Percentiles rank a stretch among this genome's conserved stretches.
phyloP scores from a whole-genome alignment of 2,888 invertebrate genomes.

The Balanococcus diminutus region DNA sequence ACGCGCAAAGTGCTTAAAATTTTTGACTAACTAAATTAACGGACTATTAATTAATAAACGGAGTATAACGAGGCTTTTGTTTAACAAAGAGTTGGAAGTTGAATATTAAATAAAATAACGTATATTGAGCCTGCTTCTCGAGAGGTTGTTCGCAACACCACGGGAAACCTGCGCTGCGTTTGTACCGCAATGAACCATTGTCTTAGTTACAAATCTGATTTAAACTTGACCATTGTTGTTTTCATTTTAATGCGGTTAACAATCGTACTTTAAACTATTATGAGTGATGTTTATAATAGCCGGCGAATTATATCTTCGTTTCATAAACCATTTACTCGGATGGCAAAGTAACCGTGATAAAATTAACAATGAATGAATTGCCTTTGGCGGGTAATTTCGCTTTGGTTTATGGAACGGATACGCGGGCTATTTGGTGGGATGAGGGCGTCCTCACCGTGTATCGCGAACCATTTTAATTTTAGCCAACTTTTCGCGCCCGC shows the following conservation, averaged over 20 bases:
- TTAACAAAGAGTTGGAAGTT: conserved; percentile 6
- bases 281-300: conserved; percentile 36
- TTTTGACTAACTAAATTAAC: conserved; percentile 32
- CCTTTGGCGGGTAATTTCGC: not conserved
- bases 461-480: not conserved
- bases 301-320: conserved; percentile 33
- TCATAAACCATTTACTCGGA: conserved; percentile 21
- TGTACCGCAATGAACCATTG: conserved; percentile 32
- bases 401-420: not conserved
- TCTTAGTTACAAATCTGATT: conserved; percentile 34
- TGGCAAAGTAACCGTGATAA: conserved; percentile 24
- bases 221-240: conserved; percentile 37
- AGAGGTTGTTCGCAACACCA: no score
- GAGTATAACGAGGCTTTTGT: conserved; percentile 35
- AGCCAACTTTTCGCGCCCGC: not conserved
- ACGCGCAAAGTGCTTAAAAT: conserved; percentile 12
- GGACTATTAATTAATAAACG: conserved; percentile 35
- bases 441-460: not conserved
- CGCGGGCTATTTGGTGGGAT: not conserved
- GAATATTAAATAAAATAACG: conserved; percentile 35
- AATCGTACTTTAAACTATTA: conserved; percentile 32
- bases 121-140: conserved; percentile 5
- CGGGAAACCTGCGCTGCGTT: not conserved
- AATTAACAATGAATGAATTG: conserved; percentile 29
- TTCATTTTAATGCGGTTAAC: conserved; percentile 35